Evolutionary conservation across 2,888 invertebrate genomes (phyloP).

Genomic region (Leucophenga montana): DNA sequence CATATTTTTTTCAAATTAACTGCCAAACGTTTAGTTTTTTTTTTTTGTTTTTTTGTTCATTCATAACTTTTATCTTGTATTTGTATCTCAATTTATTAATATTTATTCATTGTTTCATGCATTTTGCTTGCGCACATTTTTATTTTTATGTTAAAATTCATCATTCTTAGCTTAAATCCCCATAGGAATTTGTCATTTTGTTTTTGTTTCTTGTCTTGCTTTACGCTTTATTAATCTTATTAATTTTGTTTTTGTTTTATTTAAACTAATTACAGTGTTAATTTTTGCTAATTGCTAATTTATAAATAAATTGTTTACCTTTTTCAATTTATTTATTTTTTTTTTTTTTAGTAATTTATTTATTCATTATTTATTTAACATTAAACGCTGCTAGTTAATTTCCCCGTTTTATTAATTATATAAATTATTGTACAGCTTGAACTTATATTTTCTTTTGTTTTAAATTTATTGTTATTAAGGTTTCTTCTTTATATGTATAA

Average conservation of each 20-base stretch:
- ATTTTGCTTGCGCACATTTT: neutral
- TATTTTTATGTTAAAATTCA: constrained; percentile 12
- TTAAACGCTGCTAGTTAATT: constrained; percentile 26
- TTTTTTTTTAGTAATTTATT: constrained; percentile 13
- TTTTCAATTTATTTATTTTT: neutral
- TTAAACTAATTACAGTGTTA: constrained; percentile 18
- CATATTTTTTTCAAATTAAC: neutral
- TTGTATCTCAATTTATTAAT: neutral
- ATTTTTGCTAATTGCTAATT: constrained; percentile 23
- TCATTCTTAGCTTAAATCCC: neutral
- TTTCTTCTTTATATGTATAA: constrained; percentile 50
- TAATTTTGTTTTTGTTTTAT: neutral
- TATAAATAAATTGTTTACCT: constrained; percentile 5
- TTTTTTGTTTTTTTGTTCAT: constrained; percentile 4
- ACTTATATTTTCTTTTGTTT: constrained; percentile 50
- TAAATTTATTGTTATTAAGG: constrained; percentile 57
- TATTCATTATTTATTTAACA: constrained; percentile 19
- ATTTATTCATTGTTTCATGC: constrained; percentile 5
- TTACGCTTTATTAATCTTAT: neutral
- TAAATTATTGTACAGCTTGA: constrained; percentile 69
- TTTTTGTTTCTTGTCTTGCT: constrained; percentile 1
- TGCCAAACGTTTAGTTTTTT: neutral
- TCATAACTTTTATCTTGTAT: neutral
- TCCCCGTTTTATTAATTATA: constrained; percentile 24
- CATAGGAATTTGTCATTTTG: no score